Conservation (phyloP, 1,140 invertebrate genomes). For the Drosophila neocordata region DNA sequence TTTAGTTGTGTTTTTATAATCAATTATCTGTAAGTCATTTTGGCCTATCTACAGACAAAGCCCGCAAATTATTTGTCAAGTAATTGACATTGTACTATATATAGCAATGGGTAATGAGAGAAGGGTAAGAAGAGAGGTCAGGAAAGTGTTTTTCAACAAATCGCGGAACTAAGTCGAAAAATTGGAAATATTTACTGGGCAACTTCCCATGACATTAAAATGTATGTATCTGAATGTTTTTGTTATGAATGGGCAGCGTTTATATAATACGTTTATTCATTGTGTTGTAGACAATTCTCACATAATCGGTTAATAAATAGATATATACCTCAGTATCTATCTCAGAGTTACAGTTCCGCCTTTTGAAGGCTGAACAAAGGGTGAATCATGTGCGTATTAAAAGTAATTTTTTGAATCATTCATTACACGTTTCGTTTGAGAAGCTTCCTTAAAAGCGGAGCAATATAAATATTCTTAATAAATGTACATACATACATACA, state of each 20-base stretch:
- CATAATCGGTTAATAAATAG: slow-evolving; percentile 21
- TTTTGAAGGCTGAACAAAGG: slow-evolving; percentile 25
- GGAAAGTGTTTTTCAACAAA: not conserved
- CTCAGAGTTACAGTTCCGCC: slow-evolving; percentile 54
- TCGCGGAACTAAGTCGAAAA: not conserved
- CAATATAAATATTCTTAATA: slow-evolving; percentile 5
- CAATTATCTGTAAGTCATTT: slow-evolving; percentile 11
- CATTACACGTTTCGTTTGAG: slow-evolving; percentile 36
- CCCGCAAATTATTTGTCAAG: slow-evolving; percentile 34
- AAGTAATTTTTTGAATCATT: slow-evolving; percentile 45
- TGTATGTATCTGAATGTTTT: slow-evolving; percentile 22
- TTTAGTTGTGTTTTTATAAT: not conserved
- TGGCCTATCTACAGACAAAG: slow-evolving; percentile 29
- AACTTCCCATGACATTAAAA: slow-evolving; percentile 28
- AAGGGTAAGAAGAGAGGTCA: too few relatives aligned
- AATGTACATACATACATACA: slow-evolving; percentile 5
- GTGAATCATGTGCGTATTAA: slow-evolving; percentile 41
- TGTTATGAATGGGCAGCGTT: slow-evolving; percentile 42
- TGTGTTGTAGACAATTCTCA: slow-evolving; percentile 27
- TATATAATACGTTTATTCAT: slow-evolving; percentile 22
- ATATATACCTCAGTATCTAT: slow-evolving; percentile 6
- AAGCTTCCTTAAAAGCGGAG: slow-evolving; percentile 41
- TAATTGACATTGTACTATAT: slow-evolving; percentile 22
- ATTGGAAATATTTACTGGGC: not conserved
- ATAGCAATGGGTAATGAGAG: slow-evolving; percentile 2